phyloP scores from a whole-genome alignment of 1,140 invertebrate genomes.

The Antheraea mylitta region DNA sequence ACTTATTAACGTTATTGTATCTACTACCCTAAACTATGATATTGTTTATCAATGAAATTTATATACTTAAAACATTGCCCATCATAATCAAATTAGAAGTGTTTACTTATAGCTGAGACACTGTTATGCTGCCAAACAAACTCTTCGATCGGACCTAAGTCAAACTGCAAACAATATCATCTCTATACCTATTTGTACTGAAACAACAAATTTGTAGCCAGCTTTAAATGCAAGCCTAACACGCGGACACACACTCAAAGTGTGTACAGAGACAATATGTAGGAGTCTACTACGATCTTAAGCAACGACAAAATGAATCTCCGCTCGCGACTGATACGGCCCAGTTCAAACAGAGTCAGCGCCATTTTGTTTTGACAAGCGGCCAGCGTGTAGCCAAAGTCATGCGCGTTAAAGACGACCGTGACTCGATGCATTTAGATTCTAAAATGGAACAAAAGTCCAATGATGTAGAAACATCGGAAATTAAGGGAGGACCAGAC shows the following conservation, averaged over 20 bases:
- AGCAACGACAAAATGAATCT: constrained; percentile 78
- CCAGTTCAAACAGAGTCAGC: constrained; percentile 76
- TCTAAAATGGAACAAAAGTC: constrained; percentile 34
- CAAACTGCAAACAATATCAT: constrained; percentile 76
- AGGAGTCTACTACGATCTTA: constrained; percentile 71
- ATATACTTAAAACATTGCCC: constrained; percentile 13
- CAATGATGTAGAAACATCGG: constrained; percentile 64
- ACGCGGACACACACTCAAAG: constrained; percentile 67
- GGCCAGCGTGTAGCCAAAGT: constrained; percentile 46
- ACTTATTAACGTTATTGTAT: neutral
- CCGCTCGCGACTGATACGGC: constrained; percentile 75
- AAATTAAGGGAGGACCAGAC: constrained; percentile 78
- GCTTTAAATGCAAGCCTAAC: constrained; percentile 74
- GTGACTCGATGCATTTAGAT: constrained; percentile 36
- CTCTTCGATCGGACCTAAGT: constrained; percentile 72
- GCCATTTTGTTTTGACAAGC: constrained; percentile 77
- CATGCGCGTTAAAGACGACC: constrained; percentile 44
- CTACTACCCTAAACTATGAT: neutral
- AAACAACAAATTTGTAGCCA: constrained; percentile 78
- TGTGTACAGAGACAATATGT: constrained; percentile 77
- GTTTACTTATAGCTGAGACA: constrained; percentile 47
- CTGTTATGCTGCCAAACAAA: constrained; percentile 51
- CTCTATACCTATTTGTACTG: constrained; percentile 66
- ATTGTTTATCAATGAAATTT: neutral
- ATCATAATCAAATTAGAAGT: constrained; percentile 64